phyloP scores from a whole-genome alignment of 2,888 invertebrate genomes.

The Diplazon laetatorius region DNA sequence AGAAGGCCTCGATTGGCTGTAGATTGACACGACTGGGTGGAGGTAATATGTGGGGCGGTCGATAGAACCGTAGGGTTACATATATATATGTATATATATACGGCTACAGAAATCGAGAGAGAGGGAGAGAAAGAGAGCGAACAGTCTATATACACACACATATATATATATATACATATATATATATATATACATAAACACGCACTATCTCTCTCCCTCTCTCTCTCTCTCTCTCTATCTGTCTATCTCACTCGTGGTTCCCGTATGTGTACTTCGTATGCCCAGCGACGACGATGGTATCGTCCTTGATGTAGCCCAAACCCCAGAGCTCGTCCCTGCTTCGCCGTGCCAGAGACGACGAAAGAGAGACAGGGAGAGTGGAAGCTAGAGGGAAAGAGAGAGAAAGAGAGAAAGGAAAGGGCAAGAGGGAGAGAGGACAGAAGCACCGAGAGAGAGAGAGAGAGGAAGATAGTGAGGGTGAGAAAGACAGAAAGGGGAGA shows the following conservation, averaged over 20 bases:
- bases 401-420: neutral
- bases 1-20: conserved; percentile 70
- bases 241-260: conserved; percentile 28
- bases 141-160: too few relatives aligned
- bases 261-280: conserved; percentile 23
- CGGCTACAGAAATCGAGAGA: too few relatives aligned
- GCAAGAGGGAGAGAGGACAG: too few relatives aligned
- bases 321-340: conserved; percentile 26
- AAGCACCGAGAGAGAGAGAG: neutral
- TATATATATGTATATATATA: conserved; percentile 23
- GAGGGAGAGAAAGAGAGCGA: too few relatives aligned
- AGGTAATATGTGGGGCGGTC: conserved; percentile 76
- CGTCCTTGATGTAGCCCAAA: conserved; percentile 24
- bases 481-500: too few relatives aligned
- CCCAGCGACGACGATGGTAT: conserved; percentile 52
- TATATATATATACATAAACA: conserved; percentile 18
- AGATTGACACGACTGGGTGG: conserved; percentile 67
- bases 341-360: conserved; percentile 22
- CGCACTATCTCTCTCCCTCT: neutral
- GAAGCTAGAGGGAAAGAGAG: neutral
- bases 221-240: neutral
- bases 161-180: too few relatives aligned
- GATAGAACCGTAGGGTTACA: conserved; percentile 68
- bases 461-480: neutral
- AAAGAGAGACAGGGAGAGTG: too few relatives aligned